phyloP scores from a whole-genome alignment of 2,113 vertebrate species.

The Thunnus thynnus region DNA sequence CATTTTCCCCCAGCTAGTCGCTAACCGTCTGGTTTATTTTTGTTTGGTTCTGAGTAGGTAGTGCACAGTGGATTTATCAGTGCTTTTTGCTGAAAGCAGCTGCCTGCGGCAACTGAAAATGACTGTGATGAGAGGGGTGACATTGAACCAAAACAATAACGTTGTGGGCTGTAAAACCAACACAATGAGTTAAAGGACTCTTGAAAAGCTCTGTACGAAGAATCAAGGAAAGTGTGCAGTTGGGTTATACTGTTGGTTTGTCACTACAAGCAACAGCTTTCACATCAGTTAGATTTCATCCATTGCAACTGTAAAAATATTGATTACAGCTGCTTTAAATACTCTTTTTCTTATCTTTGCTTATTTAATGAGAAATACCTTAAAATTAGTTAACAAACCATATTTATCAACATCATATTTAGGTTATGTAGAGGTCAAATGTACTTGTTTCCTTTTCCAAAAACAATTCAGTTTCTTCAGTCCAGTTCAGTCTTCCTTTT shows the following conservation, averaged over 20 bases:
- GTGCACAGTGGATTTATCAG: background rate
- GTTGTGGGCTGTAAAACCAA: background rate
- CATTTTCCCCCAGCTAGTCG: background rate
- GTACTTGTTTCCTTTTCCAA: background rate
- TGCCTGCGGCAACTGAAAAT: background rate
- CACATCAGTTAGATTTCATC: background rate
- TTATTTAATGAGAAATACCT: no score
- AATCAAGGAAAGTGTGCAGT: background rate
- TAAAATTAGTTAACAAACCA: background rate
- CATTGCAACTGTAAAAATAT: background rate
- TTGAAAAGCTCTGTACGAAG: no score
- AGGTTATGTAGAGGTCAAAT: background rate
- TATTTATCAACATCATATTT: background rate
- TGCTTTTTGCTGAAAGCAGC: conserved; percentile 20
- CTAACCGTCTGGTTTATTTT: background rate
- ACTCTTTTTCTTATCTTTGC: no score
- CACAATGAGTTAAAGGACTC: background rate
- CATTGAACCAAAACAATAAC: background rate
- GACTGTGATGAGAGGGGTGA: background rate
- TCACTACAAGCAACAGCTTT: background rate
- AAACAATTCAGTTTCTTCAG: background rate
- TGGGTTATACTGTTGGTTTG: background rate
- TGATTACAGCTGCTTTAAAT: background rate
- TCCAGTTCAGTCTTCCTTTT: background rate
- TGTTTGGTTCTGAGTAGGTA: conserved; percentile 8